A percentile compares a stretch with the other conserved stretches of the same genome.
phyloP scores from a whole-genome alignment of 2,888 invertebrate genomes.

The Ichneumon xanthorius region DNA sequence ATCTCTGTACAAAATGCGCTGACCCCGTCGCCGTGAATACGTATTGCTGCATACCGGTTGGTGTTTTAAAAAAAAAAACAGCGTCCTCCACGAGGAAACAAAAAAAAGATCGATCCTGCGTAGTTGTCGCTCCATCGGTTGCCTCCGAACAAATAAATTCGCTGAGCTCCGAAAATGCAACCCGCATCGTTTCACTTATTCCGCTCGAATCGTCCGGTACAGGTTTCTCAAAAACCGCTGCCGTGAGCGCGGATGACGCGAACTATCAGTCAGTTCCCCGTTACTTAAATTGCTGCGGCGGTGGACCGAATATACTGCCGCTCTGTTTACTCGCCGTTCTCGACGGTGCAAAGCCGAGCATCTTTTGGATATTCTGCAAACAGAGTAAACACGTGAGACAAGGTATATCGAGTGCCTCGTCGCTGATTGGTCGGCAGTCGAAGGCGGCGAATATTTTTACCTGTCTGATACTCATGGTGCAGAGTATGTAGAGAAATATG shows the following conservation, averaged over 20 bases:
- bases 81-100: too few species aligned
- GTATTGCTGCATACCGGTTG: constrained; percentile 13
- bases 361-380: constrained; percentile 98
- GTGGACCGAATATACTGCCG: constrained; percentile 93
- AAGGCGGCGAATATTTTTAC: constrained; percentile 78
- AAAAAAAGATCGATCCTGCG: constrained; percentile 28
- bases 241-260: background rate
- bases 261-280: background rate
- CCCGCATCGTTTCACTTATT: background rate
- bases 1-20: constrained; percentile 61
- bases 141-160: constrained; percentile 20
- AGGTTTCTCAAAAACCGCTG: background rate
- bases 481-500: constrained; percentile 99
- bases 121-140: constrained; percentile 1
- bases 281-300: constrained; percentile 94
- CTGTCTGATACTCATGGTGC: constrained; percentile 99
- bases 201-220: background rate
- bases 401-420: background rate
- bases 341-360: constrained; percentile 98
- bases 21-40: constrained; percentile 29
- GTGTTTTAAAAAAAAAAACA: too few species aligned
- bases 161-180: background rate
- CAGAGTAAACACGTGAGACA: constrained; percentile 71
- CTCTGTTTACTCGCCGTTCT: constrained; percentile 98
- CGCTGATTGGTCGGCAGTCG: background rate